Evolutionary conservation across 92 coral and sea anemone species (phyloP).

Genomic region (Nematostella vectensis): DNA sequence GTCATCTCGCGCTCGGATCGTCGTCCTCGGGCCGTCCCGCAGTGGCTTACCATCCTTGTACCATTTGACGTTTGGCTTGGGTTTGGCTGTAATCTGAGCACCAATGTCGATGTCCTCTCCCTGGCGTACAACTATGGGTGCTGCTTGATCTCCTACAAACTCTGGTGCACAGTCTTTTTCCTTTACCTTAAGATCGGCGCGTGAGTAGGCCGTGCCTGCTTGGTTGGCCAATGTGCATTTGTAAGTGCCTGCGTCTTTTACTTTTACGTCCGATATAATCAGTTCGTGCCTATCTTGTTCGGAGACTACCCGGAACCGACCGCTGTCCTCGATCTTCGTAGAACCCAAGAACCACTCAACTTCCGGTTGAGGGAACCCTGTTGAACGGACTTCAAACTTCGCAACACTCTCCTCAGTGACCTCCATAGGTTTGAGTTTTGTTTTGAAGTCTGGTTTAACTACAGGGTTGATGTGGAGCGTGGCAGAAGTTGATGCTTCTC

Average conservation of each 20-base stretch:
- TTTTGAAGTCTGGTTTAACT: constrained; percentile 81
- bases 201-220: constrained; percentile 52
- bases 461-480: constrained; percentile 39
- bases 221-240: constrained; percentile 65
- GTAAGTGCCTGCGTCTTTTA: constrained; percentile 66
- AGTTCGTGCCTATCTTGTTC: constrained; percentile 33
- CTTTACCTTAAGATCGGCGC: constrained; percentile 43
- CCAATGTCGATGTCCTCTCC: constrained; percentile 38
- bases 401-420: constrained; percentile 63
- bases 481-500: constrained; percentile 58
- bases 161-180: constrained; percentile 36
- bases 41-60: constrained; percentile 37
- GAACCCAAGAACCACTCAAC: constrained; percentile 75
- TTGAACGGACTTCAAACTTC: constrained; percentile 58
- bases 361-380: constrained; percentile 66
- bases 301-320: constrained; percentile 28
- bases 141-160: constrained; percentile 41
- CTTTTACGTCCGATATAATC: constrained; percentile 34
- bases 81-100: constrained; percentile 41
- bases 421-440: constrained; percentile 59
- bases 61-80: constrained; percentile 53
- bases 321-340: constrained; percentile 46
- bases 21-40: constrained; percentile 34
- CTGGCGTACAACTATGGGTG: constrained; percentile 29
- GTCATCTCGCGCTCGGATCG: constrained; percentile 31